A percentile compares a stretch with the other conserved stretches of the same genome.
These are phyloP conservation scores for Onchidella celtica DNA, from an alignment of 2,888 invertebrate genomes.

Conservation along the genomic window DNA sequence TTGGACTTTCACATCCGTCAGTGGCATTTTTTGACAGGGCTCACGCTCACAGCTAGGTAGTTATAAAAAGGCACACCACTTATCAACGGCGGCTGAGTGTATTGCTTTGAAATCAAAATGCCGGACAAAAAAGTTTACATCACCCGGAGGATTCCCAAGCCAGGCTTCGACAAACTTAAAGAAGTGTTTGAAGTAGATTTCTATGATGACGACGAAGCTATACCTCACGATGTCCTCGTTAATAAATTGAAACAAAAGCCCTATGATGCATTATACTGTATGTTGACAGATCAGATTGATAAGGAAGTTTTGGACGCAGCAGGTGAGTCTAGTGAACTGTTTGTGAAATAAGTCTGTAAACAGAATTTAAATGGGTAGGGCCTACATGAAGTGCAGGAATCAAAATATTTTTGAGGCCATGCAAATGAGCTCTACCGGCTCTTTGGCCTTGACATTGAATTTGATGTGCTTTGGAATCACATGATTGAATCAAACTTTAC, in stretches of 20 bases:
- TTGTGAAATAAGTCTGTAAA: no score
- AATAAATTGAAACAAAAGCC: conserved; percentile 84
- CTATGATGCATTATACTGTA: conserved; percentile 89
- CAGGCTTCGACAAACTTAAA: conserved; percentile 59
- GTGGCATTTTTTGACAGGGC: not conserved
- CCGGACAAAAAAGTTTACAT: conserved; percentile 62
- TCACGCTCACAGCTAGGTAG: no score
- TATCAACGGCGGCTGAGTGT: not conserved
- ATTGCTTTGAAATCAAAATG: conserved; percentile 24
- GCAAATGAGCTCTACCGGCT: no score
- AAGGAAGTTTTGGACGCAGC: conserved; percentile 86
- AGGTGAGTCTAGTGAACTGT: conserved; percentile 82
- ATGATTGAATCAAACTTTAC: no score
- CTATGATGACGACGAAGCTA: conserved; percentile 60
- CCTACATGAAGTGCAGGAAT: no score
- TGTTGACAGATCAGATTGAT: conserved; percentile 91
- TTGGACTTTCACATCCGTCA: not conserved
- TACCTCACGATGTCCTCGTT: conserved; percentile 81
- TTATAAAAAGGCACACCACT: no score
- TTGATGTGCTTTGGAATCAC: no score
- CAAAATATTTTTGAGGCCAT: no score
- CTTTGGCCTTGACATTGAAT: no score
- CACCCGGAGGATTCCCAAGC: conserved; percentile 63
- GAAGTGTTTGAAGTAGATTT: conserved; percentile 56
- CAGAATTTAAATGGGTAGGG: no score